Conservation (phyloP, 2,888 invertebrate genomes). For the Heliothis peltigera region DNA sequence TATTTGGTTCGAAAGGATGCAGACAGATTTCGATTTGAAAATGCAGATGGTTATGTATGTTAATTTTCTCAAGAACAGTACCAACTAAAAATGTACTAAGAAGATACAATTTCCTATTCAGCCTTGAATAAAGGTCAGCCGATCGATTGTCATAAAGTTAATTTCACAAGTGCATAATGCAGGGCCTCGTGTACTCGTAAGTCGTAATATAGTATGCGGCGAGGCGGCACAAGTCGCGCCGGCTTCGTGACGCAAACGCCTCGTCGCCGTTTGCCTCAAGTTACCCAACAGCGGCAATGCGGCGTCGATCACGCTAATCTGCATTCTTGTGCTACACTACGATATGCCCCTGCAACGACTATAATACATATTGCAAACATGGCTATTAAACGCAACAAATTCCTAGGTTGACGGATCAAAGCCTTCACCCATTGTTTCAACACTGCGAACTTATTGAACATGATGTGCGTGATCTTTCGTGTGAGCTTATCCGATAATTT, state of each 20-base stretch:
- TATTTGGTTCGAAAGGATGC: too few relatives aligned
- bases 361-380: conserved; percentile 33
- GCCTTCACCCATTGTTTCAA: conserved; percentile 33
- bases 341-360: conserved; percentile 28
- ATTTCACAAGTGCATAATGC: conserved; percentile 70
- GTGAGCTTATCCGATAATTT: conserved; percentile 34
- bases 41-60: neutral
- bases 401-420: conserved; percentile 36
- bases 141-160: conserved; percentile 65
- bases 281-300: conserved; percentile 82
- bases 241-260: conserved; percentile 65
- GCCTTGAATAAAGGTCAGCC: conserved; percentile 65
- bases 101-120: conserved; percentile 48
- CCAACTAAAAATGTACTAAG: conserved; percentile 16
- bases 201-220: conserved; percentile 60
- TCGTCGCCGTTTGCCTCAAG: conserved; percentile 65
- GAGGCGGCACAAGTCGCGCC: conserved; percentile 30
- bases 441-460: conserved; percentile 20
- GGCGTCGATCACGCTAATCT: conserved; percentile 79
- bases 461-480: conserved; percentile 37
- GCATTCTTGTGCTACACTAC: conserved; percentile 67
- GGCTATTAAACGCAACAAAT: conserved; percentile 48
- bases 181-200: conserved; percentile 59
- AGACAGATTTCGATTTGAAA: too few relatives aligned
- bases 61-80: conserved; percentile 11